Base-by-base conservation (phyloP, 2,888 invertebrate species). In the Ligdia adustata region DNA sequence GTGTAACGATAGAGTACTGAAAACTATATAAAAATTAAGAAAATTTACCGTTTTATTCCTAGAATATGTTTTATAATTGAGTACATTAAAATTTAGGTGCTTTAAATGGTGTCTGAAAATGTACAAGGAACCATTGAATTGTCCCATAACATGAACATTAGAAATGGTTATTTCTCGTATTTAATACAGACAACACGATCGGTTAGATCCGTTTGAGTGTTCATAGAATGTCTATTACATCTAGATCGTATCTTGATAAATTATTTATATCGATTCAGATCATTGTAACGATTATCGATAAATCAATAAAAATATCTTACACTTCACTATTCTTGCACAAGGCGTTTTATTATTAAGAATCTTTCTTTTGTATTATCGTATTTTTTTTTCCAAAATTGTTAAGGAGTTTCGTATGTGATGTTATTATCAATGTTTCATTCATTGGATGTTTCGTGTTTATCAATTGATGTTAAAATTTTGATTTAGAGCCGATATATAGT, bases 81-180 rank as follows among this genome's bases (percentile, higher is more conserved):
- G 39, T 46, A 35, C 41, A 44, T 39, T 48, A 49, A 53, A n/a
- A 49, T 31, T 41, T 58, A 55, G 58, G 58, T 58, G 58, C 58
- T 58, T 52, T 53, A 48, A 45, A 51, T 46, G 55, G 52, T 57
- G 55, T 50, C 47, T 57, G 55, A 22, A 22, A 22, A n/a, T 22
- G 28, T 46, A 49, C 26, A 42, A 51, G 38, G 51, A 51, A 46
- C 38, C 50, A 22, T 35, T 41, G 2, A 47, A 42, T 16, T 54
- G 49, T 57, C 53, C 49, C 46, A 35, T 55, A 51, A 40, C 40
- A 27, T 4, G 20, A 20, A 32, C n/a, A n/a, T n/a, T n/a, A n/a
- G n/a, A n/a, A n/a, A n/a, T n/a, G n/a, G n/a, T n/a, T n/a, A n/a
- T n/a, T n/a, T n/a, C n/a, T n/a, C n/a, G n/a, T n/a, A n/a, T n/a